Conservation (phyloP, 2,113 vertebrate species). For the Pygoscelis antarcticus region DNA sequence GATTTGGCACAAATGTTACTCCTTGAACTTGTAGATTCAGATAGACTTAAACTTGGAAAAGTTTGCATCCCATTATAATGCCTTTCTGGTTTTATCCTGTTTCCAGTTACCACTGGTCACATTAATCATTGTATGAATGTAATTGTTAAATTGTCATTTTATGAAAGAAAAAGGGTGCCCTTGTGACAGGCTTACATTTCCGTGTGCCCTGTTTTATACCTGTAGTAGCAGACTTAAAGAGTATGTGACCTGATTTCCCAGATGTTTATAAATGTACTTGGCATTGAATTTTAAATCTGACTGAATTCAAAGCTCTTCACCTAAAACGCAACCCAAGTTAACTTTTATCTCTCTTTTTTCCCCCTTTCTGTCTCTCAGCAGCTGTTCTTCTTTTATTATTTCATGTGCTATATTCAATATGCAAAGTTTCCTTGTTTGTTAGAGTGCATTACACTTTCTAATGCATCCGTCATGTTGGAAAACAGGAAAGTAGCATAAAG, state of each 20-base stretch:
- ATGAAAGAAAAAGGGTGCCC: constrained; percentile 14
- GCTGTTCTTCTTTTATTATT: constrained; percentile 70
- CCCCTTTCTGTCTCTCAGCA: constrained; percentile 42
- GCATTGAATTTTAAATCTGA: constrained; percentile 57
- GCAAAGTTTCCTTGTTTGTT: constrained; percentile 61
- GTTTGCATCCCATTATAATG: not conserved
- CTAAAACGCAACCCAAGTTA: constrained; percentile 56
- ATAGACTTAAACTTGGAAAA: not conserved
- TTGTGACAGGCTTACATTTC: constrained; percentile 28
- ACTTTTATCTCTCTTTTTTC: constrained; percentile 55
- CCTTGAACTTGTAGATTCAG: not conserved
- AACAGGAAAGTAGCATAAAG: constrained; percentile 61
- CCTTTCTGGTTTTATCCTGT: not conserved
- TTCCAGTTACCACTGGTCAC: not conserved
- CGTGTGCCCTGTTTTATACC: not conserved
- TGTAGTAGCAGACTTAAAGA: constrained; percentile 28
- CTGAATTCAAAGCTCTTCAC: constrained; percentile 50
- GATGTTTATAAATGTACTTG: constrained; percentile 48
- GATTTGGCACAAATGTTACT: not conserved
- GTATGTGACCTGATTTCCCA: constrained; percentile 59
- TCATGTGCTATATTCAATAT: constrained; percentile 65
- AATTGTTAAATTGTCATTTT: constrained; percentile 10
- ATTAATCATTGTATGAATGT: not conserved
- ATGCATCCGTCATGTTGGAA: constrained; percentile 62
- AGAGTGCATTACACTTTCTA: constrained; percentile 67